Percentiles rank a stretch among this genome's conserved stretches.
Evolutionary conservation across 2,888 invertebrate genomes (phyloP).

Genomic region (Dynastes tityus): DNA sequence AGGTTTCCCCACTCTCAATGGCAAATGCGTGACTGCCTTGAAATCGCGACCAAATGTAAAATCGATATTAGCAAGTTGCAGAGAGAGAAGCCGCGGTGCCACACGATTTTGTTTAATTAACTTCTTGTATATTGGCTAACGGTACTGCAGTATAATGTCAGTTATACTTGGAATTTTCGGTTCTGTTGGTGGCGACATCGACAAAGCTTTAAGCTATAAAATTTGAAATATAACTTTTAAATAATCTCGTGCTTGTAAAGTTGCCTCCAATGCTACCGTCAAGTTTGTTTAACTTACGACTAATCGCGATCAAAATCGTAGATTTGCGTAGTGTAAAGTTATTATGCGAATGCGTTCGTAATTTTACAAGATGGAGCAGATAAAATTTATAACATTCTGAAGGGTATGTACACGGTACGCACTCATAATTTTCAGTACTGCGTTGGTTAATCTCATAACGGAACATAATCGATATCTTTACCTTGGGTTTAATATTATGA

Average conservation of each 20-base stretch:
- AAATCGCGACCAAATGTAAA: conserved; percentile 35
- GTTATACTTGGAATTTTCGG: not conserved
- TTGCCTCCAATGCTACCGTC: no score
- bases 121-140: not conserved
- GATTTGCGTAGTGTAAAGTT: no score
- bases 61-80: conserved; percentile 40
- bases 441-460: not conserved
- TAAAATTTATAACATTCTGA: no score
- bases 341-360: no score
- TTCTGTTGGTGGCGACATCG: not conserved
- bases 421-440: not conserved
- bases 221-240: no score
- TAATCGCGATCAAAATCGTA: no score
- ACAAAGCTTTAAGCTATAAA: not conserved
- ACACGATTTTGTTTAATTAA: conserved; percentile 39
- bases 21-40: conserved; percentile 36
- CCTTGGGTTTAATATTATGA: not conserved
- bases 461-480: not conserved
- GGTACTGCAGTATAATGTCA: not conserved
- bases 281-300: no score
- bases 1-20: not conserved
- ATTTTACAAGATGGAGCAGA: no score
- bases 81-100: conserved; percentile 24
- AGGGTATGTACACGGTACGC: not conserved
- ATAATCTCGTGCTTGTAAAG: no score